Evolutionary conservation across 2,113 vertebrate genomes (phyloP).

Genomic region (Tychaedon coryphoeus): DNA sequence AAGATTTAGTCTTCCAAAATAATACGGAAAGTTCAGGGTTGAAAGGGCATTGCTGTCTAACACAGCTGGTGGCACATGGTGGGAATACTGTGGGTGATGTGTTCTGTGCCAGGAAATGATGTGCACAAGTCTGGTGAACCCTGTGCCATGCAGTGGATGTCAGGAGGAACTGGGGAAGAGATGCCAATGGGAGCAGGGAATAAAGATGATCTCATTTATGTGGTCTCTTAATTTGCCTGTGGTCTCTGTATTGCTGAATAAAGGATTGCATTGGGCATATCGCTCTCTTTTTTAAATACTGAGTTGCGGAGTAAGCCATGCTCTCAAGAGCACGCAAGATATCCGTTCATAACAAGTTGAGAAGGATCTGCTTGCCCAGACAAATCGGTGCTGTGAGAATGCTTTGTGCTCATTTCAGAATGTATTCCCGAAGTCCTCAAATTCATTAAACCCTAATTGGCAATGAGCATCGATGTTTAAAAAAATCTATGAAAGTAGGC

Average conservation of each 20-base stretch:
- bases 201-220: neutral
- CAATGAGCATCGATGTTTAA: slow-evolving; percentile 37
- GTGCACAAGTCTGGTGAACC: neutral
- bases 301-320: slow-evolving; percentile 11
- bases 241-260: neutral
- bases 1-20: neutral
- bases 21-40: neutral
- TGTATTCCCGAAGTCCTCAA: slow-evolving; percentile 61
- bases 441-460: slow-evolving; percentile 74
- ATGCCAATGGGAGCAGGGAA: neutral
- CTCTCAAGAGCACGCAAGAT: slow-evolving; percentile 27
- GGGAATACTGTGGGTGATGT: neutral
- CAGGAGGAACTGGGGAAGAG: neutral
- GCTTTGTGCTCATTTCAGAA: slow-evolving; percentile 65
- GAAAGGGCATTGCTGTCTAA: neutral
- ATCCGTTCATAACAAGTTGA: slow-evolving; percentile 37
- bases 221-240: neutral
- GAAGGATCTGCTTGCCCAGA: slow-evolving; percentile 67
- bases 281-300: slow-evolving; percentile 4
- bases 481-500: slow-evolving; percentile 43
- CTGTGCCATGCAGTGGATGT: neutral
- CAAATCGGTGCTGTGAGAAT: slow-evolving; percentile 48
- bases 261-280: neutral
- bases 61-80: neutral
- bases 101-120: neutral